phyloP scores from a whole-genome alignment of 1,140 invertebrate genomes.

The Mya arenaria region DNA sequence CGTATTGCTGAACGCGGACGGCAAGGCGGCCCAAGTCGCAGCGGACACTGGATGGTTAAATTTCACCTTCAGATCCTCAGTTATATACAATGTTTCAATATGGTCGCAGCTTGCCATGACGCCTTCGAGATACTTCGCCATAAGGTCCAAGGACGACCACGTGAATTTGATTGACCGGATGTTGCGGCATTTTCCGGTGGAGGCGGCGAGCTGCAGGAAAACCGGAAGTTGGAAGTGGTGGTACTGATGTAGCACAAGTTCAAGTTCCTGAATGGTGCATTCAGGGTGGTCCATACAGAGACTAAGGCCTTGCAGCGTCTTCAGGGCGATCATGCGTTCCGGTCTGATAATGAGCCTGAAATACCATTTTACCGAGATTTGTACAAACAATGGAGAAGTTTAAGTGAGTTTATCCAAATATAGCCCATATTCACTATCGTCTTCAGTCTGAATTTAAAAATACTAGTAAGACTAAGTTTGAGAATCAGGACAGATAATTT shows the following conservation, averaged over 20 bases:
- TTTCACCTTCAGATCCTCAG: too few relatives aligned
- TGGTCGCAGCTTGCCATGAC: slow-evolving; percentile 47
- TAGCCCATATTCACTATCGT: too few relatives aligned
- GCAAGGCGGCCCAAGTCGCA: slow-evolving; percentile 66
- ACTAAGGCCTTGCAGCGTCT: slow-evolving; percentile 60
- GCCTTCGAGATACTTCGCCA: slow-evolving; percentile 62
- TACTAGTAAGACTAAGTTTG: too few relatives aligned
- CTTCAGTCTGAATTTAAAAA: too few relatives aligned
- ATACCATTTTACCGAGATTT: not conserved
- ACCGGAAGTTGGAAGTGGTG: slow-evolving; percentile 54
- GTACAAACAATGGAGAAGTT: too few relatives aligned
- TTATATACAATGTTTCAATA: slow-evolving; percentile 53
- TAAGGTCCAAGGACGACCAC: slow-evolving; percentile 63
- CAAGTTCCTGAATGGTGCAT: slow-evolving; percentile 60
- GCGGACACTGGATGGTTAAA: slow-evolving; percentile 51
- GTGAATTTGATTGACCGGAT: slow-evolving; percentile 61
- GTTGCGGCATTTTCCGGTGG: slow-evolving; percentile 35
- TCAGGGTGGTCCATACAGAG: slow-evolving; percentile 30
- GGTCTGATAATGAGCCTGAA: slow-evolving; percentile 57
- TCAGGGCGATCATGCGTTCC: slow-evolving; percentile 57
- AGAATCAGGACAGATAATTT: too few relatives aligned
- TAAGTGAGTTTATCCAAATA: too few relatives aligned
- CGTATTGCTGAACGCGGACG: slow-evolving; percentile 64
- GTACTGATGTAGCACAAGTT: slow-evolving; percentile 62
- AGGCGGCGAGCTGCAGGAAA: slow-evolving; percentile 56